Conservation (phyloP, 2,113 vertebrate genomes). For the Thinocorus orbignyianus region DNA sequence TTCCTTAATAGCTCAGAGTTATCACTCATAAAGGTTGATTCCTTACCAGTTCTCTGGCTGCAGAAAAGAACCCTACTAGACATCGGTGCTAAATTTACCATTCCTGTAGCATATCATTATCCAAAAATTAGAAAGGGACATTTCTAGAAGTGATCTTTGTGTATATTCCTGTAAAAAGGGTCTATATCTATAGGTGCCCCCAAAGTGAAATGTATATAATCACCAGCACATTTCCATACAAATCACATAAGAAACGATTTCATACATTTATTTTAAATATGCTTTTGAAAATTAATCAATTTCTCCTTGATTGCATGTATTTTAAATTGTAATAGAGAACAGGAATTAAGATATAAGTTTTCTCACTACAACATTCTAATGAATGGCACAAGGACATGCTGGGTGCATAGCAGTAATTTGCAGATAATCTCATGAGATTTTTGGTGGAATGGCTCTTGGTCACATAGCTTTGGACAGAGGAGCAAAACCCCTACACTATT, state of each 20-base stretch:
- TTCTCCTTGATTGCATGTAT: background rate
- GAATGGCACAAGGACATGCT: background rate
- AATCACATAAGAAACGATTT: background rate
- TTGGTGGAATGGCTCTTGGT: background rate
- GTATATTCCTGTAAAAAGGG: background rate
- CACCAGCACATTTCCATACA: background rate
- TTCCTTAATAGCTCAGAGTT: conserved; percentile 20
- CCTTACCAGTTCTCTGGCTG: background rate
- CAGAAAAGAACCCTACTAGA: background rate
- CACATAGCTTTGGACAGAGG: background rate
- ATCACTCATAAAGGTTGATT: background rate
- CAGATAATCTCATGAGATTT: background rate
- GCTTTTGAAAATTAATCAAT: background rate
- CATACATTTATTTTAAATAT: background rate
- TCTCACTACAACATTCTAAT: background rate
- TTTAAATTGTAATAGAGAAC: background rate
- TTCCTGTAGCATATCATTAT: background rate
- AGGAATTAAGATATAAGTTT: background rate
- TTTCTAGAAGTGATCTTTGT: background rate
- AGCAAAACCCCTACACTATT: background rate
- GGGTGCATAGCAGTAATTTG: background rate
- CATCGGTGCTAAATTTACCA: background rate
- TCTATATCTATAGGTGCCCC: background rate
- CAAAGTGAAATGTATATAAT: background rate
- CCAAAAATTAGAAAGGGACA: background rate